Conservation (phyloP, 2,888 invertebrate species). For the Erebia ligea region DNA sequence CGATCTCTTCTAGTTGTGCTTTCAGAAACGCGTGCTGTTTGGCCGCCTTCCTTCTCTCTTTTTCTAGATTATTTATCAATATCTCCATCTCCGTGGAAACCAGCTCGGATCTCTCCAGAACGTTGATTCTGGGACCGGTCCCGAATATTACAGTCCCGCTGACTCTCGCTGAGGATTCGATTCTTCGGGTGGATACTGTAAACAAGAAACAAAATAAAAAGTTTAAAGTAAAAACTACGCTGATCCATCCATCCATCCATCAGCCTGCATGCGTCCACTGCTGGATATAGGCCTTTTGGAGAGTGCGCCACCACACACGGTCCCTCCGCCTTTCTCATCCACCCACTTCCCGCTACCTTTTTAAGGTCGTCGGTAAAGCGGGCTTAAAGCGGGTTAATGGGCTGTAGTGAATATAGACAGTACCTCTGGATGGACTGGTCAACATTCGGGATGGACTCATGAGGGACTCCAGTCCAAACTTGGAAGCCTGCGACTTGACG, state of each 20-base stretch:
- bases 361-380: no score
- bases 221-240: no score
- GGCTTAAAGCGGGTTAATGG: no score
- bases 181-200: constrained; percentile 56
- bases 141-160: constrained; percentile 64
- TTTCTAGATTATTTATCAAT: constrained; percentile 58
- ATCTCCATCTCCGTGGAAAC: constrained; percentile 77
- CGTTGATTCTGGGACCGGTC: constrained; percentile 71
- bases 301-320: no score
- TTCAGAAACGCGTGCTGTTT: constrained; percentile 68
- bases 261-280: no score
- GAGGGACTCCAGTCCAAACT: constrained; percentile 53
- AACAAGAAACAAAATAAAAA: neutral
- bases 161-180: constrained; percentile 64
- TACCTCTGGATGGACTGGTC: constrained; percentile 47
- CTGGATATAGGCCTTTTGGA: no score
- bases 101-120: constrained; percentile 78
- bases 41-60: constrained; percentile 56
- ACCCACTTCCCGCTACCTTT: no score
- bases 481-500: constrained; percentile 60
- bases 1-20: constrained; percentile 83
- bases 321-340: no score
- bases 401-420: no score
- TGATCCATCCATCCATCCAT: no score
- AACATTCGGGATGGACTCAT: constrained; percentile 59